phyloP scores from a whole-genome alignment of 2,888 invertebrate genomes.

The Eupsilia transversa region DNA sequence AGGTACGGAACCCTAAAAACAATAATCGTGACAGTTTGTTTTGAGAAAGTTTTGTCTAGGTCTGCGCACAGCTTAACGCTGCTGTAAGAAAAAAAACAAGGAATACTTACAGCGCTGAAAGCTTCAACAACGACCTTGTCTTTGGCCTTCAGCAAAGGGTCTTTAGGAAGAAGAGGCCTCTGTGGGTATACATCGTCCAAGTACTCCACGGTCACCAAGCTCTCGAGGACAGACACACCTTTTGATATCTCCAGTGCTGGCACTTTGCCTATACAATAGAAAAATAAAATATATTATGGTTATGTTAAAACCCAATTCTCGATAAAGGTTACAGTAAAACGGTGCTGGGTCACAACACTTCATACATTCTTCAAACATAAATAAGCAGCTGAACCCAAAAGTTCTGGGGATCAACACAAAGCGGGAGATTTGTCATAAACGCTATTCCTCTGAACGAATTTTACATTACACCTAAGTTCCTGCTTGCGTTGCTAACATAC shows the following conservation, averaged over 20 bases:
- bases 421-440: not conserved
- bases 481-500: no score
- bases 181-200: slow-evolving; percentile 94
- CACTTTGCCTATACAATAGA: slow-evolving; percentile 91
- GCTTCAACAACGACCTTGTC: slow-evolving; percentile 93
- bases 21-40: not conserved
- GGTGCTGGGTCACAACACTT: not conserved
- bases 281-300: not conserved
- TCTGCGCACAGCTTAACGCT: not conserved
- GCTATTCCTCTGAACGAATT: not conserved
- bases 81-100: not conserved
- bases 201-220: slow-evolving; percentile 94
- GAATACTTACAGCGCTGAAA: slow-evolving; percentile 74
- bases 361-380: not conserved
- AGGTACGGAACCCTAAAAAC: not conserved
- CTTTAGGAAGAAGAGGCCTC: slow-evolving; percentile 91
- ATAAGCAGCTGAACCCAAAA: not conserved
- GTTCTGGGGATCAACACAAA: not conserved
- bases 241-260: slow-evolving; percentile 93
- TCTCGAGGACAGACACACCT: slow-evolving; percentile 93
- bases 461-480: no score
- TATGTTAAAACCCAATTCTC: not conserved
- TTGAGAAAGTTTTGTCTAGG: not conserved
- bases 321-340: not conserved
- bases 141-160: slow-evolving; percentile 92